Base-by-base conservation (phyloP, 1,140 invertebrate species). In the Sminthurinus signatus region DNA sequence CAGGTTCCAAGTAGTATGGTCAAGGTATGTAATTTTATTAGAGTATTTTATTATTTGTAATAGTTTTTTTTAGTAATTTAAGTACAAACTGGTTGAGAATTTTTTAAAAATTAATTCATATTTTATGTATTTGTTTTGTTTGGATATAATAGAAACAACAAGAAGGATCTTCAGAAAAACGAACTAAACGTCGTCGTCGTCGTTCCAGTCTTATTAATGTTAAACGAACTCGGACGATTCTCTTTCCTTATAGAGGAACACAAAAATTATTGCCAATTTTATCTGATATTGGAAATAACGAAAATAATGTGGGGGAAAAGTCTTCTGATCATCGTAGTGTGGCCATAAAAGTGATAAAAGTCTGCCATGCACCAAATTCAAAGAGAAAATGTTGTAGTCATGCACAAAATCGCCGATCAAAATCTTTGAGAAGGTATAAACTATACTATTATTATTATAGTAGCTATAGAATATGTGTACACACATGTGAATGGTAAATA, bases 151-250 rank as follows among this genome's bases (percentile, higher is more conserved):
- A n/a, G 32, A 15, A 36, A 15, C 5, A 36, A 36, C 5, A 15
- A 8, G 32, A 36, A 8, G 32, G 15, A 15, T 8, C 32, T 36
- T 36, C 27, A 28, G 36, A 42, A n/a, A 52, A 52, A 52, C 23
- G 14, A n/a, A 15, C 55, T 2, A 64, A 64, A 21, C 62, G 62
- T 1, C 62, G 56, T 28, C 25, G 63, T 31, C 31, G 60, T 25
- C 48, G 67, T 19, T 62, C 59, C 8, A 43, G 29, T 32, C 10
- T 58, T 14, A n/a, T 69, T 15, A 69, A 63, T 54, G 55, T 65
- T 4, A 69, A 69, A 23, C 25, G 56, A 36, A 62, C 62, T 25
- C 64, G 58, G 27, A 31, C 67, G 12, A 54, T 65, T 31, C 46
- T 69, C 29, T 57, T 64, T 10, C 65, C 65, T 2, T 15, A 58